Evolutionary conservation across 2,888 invertebrate species (phyloP).

Genomic region (Altica lythri): DNA sequence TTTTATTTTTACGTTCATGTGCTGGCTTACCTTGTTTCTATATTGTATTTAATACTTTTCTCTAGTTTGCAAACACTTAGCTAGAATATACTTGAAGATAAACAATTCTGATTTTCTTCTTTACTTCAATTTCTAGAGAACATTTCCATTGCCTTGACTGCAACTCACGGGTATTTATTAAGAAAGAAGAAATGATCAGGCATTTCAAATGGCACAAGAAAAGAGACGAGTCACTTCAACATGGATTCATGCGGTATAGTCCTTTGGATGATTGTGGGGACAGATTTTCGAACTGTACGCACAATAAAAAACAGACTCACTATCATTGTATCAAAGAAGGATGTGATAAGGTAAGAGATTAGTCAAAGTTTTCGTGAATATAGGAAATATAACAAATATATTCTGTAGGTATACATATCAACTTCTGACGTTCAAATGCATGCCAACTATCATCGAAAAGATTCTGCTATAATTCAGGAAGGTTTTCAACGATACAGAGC

Average conservation of each 20-base stretch:
- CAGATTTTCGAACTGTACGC: constrained; percentile 71
- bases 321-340: constrained; percentile 97
- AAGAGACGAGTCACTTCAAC: constrained; percentile 92
- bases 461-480: constrained; percentile 96
- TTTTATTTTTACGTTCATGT: background rate
- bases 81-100: background rate
- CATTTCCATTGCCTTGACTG: constrained; percentile 93
- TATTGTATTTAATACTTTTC: too few relatives aligned
- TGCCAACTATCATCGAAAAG: constrained; percentile 97
- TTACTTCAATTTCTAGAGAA: constrained; percentile 64
- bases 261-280: constrained; percentile 94
- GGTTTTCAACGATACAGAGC: constrained; percentile 96
- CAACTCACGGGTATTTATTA: constrained; percentile 83
- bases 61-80: too few relatives aligned
- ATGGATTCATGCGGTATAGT: constrained; percentile 88
- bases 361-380: too few relatives aligned
- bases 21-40: too few relatives aligned
- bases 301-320: constrained; percentile 93
- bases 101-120: background rate
- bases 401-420: constrained; percentile 82
- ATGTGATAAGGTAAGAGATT: constrained; percentile 70
- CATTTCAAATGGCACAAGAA: constrained; percentile 99
- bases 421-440: constrained; percentile 99
- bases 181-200: constrained; percentile 98
- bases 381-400: background rate